Evolutionary conservation across 2,888 invertebrate genomes (phyloP).

Genomic region (Emesis castigata): DNA sequence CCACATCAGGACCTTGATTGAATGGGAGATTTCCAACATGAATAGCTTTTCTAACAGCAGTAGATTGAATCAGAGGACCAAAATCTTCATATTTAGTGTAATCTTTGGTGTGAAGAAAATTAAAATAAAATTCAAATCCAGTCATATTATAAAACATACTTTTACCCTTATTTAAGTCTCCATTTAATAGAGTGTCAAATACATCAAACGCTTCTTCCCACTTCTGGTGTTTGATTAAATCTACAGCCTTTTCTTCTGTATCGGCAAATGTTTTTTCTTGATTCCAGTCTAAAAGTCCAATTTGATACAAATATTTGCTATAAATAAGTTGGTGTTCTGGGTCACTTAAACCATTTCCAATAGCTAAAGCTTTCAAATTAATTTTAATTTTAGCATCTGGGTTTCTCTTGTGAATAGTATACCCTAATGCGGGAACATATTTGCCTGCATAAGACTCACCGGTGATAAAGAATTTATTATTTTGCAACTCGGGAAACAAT

Average conservation of each 20-base stretch:
- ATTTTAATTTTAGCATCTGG: constrained; percentile 91
- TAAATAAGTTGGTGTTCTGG: constrained; percentile 94
- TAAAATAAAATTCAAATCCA: constrained; percentile 94
- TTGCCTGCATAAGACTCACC: constrained; percentile 97
- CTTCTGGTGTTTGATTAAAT: constrained; percentile 90
- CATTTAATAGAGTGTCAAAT: constrained; percentile 93
- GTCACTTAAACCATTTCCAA: constrained; percentile 95
- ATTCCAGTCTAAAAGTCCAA: constrained; percentile 92
- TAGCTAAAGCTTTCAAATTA: constrained; percentile 92
- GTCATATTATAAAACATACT: constrained; percentile 93
- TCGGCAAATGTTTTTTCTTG: constrained; percentile 88
- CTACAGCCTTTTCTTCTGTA: constrained; percentile 88
- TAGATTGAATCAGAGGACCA: constrained; percentile 75
- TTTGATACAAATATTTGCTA: constrained; percentile 94
- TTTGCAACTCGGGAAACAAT: constrained; percentile 93
- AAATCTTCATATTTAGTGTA: constrained; percentile 76
- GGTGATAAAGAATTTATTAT: constrained; percentile 95
- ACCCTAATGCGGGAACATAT: constrained; percentile 93
- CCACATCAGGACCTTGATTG: constrained; percentile 90
- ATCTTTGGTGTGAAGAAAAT: constrained; percentile 88
- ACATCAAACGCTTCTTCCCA: constrained; percentile 92
- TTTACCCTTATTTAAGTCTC: constrained; percentile 88
- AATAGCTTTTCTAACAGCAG: constrained; percentile 91
- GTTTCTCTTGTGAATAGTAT: constrained; percentile 92
- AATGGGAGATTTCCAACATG: constrained; percentile 96